These are phyloP conservation scores for Cheilosia variabilis DNA, from an alignment of 2,888 invertebrate species.

Conservation along the genomic window DNA sequence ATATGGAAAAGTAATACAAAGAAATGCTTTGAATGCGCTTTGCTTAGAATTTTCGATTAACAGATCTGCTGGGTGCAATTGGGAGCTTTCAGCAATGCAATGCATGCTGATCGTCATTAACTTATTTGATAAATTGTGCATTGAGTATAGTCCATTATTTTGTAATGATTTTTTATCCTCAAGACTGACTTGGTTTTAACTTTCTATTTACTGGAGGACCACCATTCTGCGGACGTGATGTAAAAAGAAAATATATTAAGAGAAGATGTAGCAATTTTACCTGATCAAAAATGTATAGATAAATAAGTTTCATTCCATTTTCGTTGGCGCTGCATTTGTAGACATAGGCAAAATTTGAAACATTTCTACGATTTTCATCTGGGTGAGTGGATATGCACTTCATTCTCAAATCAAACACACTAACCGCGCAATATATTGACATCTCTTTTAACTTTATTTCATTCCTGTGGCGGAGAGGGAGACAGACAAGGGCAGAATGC, in stretches of 20 bases:
- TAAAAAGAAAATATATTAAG: background rate
- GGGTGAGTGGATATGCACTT: too few relatives aligned
- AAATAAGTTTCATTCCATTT: constrained; percentile 84
- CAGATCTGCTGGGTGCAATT: constrained; percentile 85
- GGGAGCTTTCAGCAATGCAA: constrained; percentile 67
- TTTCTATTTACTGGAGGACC: constrained; percentile 92
- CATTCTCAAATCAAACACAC: too few relatives aligned
- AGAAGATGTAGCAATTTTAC: constrained; percentile 42
- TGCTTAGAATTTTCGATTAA: constrained; percentile 87
- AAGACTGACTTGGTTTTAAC: constrained; percentile 87
- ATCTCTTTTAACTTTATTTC: too few relatives aligned
- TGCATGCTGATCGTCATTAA: constrained; percentile 53
- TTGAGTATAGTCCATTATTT: constrained; percentile 76
- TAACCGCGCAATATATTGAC: too few relatives aligned
- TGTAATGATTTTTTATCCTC: constrained; percentile 81
- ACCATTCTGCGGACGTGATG: constrained; percentile 73
- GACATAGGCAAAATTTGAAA: too few relatives aligned
- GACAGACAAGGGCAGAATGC: too few relatives aligned
- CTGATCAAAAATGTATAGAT: constrained; percentile 84
- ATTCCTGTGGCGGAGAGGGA: too few relatives aligned
- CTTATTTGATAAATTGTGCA: constrained; percentile 70
- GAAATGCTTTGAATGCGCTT: constrained; percentile 84
- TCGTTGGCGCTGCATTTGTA: constrained; percentile 85
- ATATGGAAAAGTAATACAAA: background rate
- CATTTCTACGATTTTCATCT: too few relatives aligned